phyloP scores from a whole-genome alignment of 2,797 vertebrate species.

The Hippoglossus hippoglossus region DNA sequence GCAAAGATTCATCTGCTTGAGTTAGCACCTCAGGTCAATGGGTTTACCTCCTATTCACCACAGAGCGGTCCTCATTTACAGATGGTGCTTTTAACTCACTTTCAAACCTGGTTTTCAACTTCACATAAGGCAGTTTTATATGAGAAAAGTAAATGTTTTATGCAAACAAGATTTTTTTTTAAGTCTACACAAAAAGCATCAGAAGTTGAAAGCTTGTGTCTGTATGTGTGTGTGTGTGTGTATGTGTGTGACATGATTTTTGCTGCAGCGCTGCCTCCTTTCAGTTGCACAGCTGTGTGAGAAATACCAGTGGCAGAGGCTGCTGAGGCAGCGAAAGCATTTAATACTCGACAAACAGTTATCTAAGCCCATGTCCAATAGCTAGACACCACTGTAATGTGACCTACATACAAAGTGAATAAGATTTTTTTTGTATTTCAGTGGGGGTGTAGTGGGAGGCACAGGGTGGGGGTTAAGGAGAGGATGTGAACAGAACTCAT shows the following conservation, averaged over 20 bases:
- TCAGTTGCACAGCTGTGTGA: slow-evolving; percentile 98
- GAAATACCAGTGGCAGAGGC: slow-evolving; percentile 96
- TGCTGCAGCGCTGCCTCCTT: slow-evolving; percentile 92
- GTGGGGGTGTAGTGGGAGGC: slow-evolving; percentile 48
- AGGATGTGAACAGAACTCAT: slow-evolving; percentile 79
- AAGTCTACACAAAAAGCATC: slow-evolving; percentile 56
- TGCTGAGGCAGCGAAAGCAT: slow-evolving; percentile 99
- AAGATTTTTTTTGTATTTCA: slow-evolving; percentile 81
- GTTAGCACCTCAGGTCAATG: slow-evolving; percentile 80
- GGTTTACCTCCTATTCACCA: slow-evolving; percentile 72
- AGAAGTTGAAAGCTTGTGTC: slow-evolving; percentile 49
- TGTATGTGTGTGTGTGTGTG: slow-evolving; percentile 40
- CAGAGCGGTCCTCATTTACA: slow-evolving; percentile 44
- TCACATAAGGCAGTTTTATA: slow-evolving; percentile 49
- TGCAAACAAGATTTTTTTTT: slow-evolving; percentile 48
- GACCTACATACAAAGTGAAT: slow-evolving; percentile 98
- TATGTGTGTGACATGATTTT: slow-evolving; percentile 85
- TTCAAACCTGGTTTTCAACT: slow-evolving; percentile 49
- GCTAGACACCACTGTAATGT: slow-evolving; percentile 94
- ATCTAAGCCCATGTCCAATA: slow-evolving; percentile 97
- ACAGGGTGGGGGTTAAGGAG: slow-evolving; percentile 35
- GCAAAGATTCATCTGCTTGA: slow-evolving; percentile 83
- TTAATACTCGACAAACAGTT: slow-evolving; percentile 99
- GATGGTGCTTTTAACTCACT: slow-evolving; percentile 54
- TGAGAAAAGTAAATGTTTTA: slow-evolving; percentile 66